phyloP scores from a whole-genome alignment of 2,888 invertebrate genomes.

The Nemoura dubitans region DNA sequence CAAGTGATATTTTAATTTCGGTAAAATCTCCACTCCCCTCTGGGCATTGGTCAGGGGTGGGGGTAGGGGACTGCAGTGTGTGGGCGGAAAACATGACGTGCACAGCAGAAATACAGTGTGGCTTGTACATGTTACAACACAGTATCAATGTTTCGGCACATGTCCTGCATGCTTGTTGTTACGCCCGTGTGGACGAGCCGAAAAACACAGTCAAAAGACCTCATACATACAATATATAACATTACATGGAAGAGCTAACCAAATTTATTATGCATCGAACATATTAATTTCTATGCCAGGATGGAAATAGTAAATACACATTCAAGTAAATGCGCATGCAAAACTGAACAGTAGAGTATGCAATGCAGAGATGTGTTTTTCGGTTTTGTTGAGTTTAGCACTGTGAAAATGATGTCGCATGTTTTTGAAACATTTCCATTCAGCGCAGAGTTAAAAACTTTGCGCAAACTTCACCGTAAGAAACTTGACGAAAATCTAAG shows the following conservation, averaged over 20 bases:
- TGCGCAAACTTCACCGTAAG: not conserved
- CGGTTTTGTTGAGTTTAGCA: not conserved
- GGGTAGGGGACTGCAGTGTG: no score
- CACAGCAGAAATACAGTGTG: no score
- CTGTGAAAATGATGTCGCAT: not conserved
- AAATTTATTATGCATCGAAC: not conserved
- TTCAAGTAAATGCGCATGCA: no score
- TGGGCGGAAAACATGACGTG: no score
- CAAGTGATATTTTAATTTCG: no score
- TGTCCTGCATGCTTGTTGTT: not conserved
- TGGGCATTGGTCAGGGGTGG: no score
- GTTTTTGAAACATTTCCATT: not conserved
- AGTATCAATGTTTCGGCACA: no score
- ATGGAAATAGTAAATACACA: not conserved
- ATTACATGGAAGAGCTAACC: not conserved
- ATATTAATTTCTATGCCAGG: not conserved
- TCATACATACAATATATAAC: not conserved
- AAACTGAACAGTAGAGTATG: not conserved
- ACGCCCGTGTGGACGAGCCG: no score
- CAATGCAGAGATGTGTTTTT: not conserved
- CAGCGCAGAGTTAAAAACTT: not conserved
- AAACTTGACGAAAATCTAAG: not conserved
- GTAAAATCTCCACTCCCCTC: no score
- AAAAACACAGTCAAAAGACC: not conserved
- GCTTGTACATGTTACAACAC: no score